Conservation (phyloP, 2,888 invertebrate genomes). For the Nasonia oneida region DNA sequence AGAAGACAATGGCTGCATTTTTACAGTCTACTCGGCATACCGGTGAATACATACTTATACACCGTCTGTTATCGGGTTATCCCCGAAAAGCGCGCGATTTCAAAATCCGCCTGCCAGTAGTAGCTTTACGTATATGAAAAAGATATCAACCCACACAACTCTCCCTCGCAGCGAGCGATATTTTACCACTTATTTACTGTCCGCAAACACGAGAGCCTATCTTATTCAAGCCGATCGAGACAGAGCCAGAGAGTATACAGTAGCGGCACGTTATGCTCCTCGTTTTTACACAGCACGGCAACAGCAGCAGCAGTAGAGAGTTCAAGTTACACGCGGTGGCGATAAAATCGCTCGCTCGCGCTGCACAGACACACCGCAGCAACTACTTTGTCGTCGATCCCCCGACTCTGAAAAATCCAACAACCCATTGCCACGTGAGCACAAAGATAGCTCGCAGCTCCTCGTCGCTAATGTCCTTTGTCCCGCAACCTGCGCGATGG, state of each 20-base stretch:
- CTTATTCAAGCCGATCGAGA: conserved; percentile 38
- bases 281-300: background rate
- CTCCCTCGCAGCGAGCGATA: background rate
- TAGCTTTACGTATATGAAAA: background rate
- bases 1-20: background rate
- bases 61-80: background rate
- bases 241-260: conserved; percentile 1
- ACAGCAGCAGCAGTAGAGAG: conserved; percentile 6
- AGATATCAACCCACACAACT: conserved; percentile 6
- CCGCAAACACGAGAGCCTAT: conserved; percentile 44
- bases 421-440: background rate
- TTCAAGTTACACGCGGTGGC: conserved; percentile 45
- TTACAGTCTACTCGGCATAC: background rate
- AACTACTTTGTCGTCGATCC: conserved; percentile 9
- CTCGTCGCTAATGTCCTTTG: conserved; percentile 41
- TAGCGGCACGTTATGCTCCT: conserved; percentile 9
- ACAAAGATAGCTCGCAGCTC: background rate
- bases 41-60: background rate
- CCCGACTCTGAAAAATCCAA: background rate
- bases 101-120: background rate
- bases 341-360: conserved; percentile 40
- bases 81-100: background rate
- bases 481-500: conserved; percentile 24
- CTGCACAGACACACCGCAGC: background rate
- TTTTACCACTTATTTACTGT: conserved; percentile 56